Conservation (phyloP, 2,113 vertebrate species). For the Mirounga angustirostris region DNA sequence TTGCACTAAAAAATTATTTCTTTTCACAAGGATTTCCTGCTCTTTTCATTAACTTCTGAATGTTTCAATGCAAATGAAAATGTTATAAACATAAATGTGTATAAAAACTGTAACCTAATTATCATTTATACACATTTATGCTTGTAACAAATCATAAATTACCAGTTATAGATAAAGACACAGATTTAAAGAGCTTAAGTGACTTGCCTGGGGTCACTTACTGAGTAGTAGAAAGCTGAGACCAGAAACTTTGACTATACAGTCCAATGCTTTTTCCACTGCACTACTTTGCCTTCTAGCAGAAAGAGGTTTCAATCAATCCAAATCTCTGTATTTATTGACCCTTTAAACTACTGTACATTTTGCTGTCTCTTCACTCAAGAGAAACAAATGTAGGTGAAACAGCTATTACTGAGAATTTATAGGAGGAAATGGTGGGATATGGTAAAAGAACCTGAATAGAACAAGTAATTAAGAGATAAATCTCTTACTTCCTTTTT, state of each 20-base stretch:
- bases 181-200: neutral
- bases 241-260: neutral
- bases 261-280: neutral
- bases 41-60: constrained; percentile 17
- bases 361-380: constrained; percentile 1
- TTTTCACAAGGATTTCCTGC: neutral
- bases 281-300: constrained; percentile 10
- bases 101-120: neutral
- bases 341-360: neutral
- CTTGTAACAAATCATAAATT: neutral
- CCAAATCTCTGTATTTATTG: neutral
- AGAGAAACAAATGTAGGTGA: neutral
- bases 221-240: neutral
- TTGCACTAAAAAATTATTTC: neutral
- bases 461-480: neutral
- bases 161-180: neutral
- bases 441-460: neutral
- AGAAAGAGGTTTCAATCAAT: neutral
- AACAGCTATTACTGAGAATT: neutral
- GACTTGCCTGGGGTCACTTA: neutral
- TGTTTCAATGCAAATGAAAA: neutral
- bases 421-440: neutral
- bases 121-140: neutral
- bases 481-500: neutral
- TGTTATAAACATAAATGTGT: neutral